Evolutionary conservation across 1,140 invertebrate species (phyloP), one percentile per base, ranked within the genome.

Genomic region (Bombus soroeensis): DNA sequence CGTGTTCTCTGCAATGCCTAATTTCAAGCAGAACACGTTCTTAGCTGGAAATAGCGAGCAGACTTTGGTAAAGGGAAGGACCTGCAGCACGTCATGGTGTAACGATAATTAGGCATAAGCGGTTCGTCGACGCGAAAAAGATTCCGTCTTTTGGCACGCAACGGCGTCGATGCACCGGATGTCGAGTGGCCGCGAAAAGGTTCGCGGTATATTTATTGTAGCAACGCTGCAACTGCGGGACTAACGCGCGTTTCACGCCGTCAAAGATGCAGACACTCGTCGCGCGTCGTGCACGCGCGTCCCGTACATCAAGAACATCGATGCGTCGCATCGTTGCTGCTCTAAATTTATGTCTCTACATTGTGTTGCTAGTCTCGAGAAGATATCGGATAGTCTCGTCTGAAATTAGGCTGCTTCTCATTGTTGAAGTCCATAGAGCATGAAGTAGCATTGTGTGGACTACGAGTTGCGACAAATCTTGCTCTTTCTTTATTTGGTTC

Each of bases 141-240:
- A 81, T 71, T 81, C 25, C 43, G 37, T 22, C 72, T 91, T 92
- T 92, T 90, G 92, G 89, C 92, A 91, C 92, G 92, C 91, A 89
- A 83, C 73, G 80, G 8, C 62, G 5, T 81, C 89, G 89, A 86
- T 93, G 87, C 88, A 90, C 89, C 91, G 89, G 89, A 91, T 91
- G 47, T 53, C 47, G 47, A 53, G 47, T 53, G 18, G 47, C 47
- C 39, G 8, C 12, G 39, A 53, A 88, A 89, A 88, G 88, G 85
- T 91, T 87, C 86, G 68, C 84, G 34, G 77, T 86, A 62, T 91
- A 90, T 92, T 93, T 93, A 92, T 93, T 92, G 90, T 87, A 83
- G 87, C 80, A 88, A 84, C 87, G 28, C 1, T 12, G 28, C 59
- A 22, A n/a, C 22, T 28, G 68, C 68, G 64, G 43, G 62, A 84